Evolutionary conservation across 1,140 invertebrate genomes (phyloP).

Genomic region (Dufourea novaeangliae): DNA sequence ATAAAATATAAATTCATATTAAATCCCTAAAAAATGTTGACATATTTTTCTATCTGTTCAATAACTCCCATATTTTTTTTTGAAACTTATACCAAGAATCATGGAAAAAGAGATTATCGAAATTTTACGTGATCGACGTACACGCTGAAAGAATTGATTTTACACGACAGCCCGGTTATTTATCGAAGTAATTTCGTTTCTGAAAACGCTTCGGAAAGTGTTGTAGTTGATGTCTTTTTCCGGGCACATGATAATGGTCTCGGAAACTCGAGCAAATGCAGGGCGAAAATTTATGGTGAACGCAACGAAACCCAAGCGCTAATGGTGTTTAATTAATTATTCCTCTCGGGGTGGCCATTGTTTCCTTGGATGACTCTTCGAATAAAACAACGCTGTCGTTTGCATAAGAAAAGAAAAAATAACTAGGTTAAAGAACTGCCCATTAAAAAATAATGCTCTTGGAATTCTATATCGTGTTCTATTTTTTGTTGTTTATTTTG

Average conservation of each 20-base stretch:
- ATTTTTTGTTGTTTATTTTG: not conserved
- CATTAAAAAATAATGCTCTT: not conserved
- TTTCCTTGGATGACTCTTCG: not conserved
- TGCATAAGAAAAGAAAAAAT: not conserved
- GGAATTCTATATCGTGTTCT: not conserved
- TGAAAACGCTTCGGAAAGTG: not conserved
- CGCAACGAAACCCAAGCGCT: not conserved
- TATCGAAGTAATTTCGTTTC: not conserved
- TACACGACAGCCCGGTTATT: too few relatives aligned
- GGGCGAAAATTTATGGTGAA: not conserved
- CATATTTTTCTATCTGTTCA: too few relatives aligned
- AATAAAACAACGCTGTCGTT: not conserved
- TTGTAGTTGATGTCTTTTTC: not conserved
- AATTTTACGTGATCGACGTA: too few relatives aligned
- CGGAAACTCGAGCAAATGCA: conserved; percentile 1
- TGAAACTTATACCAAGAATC: too few relatives aligned
- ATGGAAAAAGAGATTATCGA: too few relatives aligned
- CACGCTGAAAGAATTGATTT: too few relatives aligned
- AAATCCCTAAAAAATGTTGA: too few relatives aligned
- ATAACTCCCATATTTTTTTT: too few relatives aligned
- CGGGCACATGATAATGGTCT: not conserved
- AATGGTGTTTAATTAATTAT: conserved; percentile 7
- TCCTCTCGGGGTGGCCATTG: not conserved
- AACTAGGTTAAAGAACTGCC: not conserved
- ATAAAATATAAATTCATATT: too few relatives aligned